Base-by-base conservation (phyloP, 2,113 vertebrate species). In the Thalassoma bifasciatum region DNA sequence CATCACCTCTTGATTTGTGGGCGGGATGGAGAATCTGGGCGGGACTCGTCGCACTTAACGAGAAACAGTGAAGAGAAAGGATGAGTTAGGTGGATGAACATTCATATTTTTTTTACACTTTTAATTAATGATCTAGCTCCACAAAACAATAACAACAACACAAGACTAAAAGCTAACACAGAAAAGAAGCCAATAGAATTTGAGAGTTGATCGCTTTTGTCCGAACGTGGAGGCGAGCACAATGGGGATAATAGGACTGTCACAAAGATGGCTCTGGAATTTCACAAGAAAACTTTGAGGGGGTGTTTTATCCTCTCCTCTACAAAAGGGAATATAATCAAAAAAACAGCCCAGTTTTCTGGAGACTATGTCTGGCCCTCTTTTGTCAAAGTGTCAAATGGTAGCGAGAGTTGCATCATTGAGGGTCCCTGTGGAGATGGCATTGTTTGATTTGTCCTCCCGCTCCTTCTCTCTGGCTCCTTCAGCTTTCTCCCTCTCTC, bases 1-100 rank as follows among this genome's bases (percentile, higher is more conserved):
- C 97, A 98, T 98, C 92, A 98, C 97, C 92, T 98, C 97, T 9
- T 97, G 96, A 92, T 95, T 97, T 90, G 94, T 96, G 30, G 97
- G 97, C 79, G 96, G 97, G 89, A 98, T 98, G 83, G 97, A 98
- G 94, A 98, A 98, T 79, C 97, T 95, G 71, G 97, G 97, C 72
- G 97, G 95, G 83, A 98, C 97, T 47, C 96, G 95, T 57, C 97
- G 96, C 87, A 98, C 97, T 98, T 11, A 14, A n/a, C 68, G 44
- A 47, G 10, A 47, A 71, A 34, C 14, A 66, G 59, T 2, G 23
- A 3, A 50, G 13, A 79, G 30, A 47, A 44, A 12, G 38, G 21
- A 59, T 54, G 8, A 37, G 36, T 37, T 10, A 75, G 66, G 64
- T 59, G 47, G 63, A 58, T 58, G 40, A 37, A 23, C 49, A 38